A percentile compares a stretch with the other conserved stretches of the same genome.
Evolutionary conservation across 2,113 vertebrate species (phyloP).

Genomic region (Falcunculus frontatus): DNA sequence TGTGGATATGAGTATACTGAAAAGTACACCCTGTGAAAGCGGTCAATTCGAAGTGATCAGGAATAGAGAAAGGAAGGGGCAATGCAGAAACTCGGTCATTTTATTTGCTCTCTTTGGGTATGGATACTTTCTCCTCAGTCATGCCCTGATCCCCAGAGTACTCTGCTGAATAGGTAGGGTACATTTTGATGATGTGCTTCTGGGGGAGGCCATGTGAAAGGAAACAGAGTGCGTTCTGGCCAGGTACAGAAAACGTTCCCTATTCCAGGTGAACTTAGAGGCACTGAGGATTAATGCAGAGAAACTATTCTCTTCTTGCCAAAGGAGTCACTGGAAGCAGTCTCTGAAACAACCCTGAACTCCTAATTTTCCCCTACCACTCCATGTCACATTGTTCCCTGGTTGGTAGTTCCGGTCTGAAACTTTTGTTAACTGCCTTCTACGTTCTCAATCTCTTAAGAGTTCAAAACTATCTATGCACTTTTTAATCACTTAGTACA

Average conservation of each 20-base stretch:
- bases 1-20: background rate
- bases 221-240: background rate
- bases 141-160: background rate
- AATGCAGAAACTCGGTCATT: background rate
- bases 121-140: background rate
- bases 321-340: background rate
- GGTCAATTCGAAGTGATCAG: background rate
- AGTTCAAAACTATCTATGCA: background rate
- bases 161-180: background rate
- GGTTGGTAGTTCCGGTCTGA: background rate
- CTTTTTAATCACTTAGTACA: background rate
- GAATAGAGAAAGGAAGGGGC: background rate
- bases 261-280: background rate
- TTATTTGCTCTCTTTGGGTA: background rate
- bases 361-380: background rate
- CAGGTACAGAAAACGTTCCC: background rate
- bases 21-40: background rate
- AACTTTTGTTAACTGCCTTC: background rate
- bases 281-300: background rate
- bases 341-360: background rate
- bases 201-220: background rate
- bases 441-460: background rate
- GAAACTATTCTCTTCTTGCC: background rate
- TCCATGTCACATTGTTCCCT: background rate
- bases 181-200: background rate